Conservation (phyloP, 2,888 invertebrate genomes). For the Athrips mouffetella region DNA sequence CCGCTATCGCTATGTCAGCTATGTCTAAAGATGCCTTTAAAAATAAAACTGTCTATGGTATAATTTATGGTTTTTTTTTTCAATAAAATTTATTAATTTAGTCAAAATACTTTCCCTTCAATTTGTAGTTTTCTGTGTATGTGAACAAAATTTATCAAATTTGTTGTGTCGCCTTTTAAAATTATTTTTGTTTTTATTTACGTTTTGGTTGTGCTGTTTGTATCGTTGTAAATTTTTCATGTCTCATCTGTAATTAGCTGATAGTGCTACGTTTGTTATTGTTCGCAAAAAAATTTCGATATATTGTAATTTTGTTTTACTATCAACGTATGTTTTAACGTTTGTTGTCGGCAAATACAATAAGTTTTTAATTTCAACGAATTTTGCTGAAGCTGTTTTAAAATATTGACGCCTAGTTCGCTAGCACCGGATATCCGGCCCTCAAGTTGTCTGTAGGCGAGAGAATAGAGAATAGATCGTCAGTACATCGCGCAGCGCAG, state of each 20-base stretch:
- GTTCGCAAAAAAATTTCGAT: neutral
- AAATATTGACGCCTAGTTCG: conserved; percentile 43
- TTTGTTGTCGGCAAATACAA: neutral
- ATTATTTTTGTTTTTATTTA: conserved; percentile 47
- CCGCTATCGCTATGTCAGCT: too few relatives aligned
- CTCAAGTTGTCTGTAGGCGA: conserved; percentile 73
- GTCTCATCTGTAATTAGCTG: conserved; percentile 27
- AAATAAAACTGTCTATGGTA: conserved; percentile 54
- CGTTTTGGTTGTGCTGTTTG: conserved; percentile 33
- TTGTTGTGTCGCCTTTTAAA: conserved; percentile 58
- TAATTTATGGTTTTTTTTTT: conserved; percentile 49
- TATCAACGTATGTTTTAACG: neutral
- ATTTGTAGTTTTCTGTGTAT: conserved; percentile 55
- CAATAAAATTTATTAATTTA: conserved; percentile 71
- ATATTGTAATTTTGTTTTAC: too few relatives aligned
- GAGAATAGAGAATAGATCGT: conserved; percentile 75
- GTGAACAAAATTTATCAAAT: conserved; percentile 59
- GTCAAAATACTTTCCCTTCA: conserved; percentile 71
- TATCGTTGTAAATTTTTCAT: conserved; percentile 27
- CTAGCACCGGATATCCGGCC: conserved; percentile 69
- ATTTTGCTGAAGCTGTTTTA: conserved; percentile 35
- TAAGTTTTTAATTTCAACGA: conserved; percentile 12
- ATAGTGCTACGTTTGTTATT: conserved; percentile 23
- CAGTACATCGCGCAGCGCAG: conserved; percentile 46
- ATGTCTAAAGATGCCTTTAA: too few relatives aligned